Conservation (phyloP, 2,888 invertebrate species). For the Poecilobothrus nobilitatus region DNA sequence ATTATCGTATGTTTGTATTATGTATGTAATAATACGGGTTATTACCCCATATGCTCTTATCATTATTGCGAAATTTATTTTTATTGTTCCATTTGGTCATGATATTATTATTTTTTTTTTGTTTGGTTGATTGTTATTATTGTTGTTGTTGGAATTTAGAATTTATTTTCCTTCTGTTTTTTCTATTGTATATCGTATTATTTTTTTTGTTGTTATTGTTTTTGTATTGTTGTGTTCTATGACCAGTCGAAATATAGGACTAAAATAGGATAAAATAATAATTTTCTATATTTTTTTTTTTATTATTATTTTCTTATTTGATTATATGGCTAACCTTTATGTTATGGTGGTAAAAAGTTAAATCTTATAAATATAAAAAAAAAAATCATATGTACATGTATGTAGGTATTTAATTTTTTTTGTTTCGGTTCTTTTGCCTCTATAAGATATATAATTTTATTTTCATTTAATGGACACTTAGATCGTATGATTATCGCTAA, state of each 20-base stretch:
- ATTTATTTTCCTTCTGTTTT: no score
- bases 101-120: background rate
- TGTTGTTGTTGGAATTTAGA: no score
- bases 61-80: background rate
- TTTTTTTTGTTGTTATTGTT: no score
- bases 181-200: no score
- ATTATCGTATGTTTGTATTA: background rate
- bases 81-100: constrained; percentile 6
- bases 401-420: background rate
- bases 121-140: background rate
- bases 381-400: background rate
- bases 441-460: background rate
- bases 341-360: constrained; percentile 2
- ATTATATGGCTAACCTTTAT: constrained; percentile 1
- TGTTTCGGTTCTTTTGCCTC: background rate
- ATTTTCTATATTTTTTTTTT: background rate
- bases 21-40: background rate
- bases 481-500: background rate
- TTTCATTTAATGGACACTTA: constrained; percentile 3
- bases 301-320: background rate
- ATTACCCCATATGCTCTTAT: background rate
- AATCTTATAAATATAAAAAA: background rate
- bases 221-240: no score
- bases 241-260: background rate
- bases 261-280: background rate